phyloP scores from a whole-genome alignment of 2,113 vertebrate genomes.

The Atractosteus spatula region DNA sequence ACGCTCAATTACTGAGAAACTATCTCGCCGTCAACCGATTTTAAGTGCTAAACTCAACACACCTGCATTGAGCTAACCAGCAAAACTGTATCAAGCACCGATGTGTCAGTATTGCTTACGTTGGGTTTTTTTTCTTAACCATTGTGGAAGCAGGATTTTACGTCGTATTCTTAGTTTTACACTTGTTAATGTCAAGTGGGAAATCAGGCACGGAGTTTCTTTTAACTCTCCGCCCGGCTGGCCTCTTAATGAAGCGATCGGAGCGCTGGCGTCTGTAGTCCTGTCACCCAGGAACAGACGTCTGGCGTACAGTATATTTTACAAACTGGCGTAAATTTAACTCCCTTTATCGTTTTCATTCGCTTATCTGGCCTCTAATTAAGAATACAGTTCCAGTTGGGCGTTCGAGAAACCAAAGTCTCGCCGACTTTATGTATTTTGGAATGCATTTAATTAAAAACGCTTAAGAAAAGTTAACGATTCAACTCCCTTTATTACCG shows the following conservation, averaged over 20 bases:
- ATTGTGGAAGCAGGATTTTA: constrained; percentile 8
- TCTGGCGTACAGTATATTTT: constrained; percentile 26
- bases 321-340: constrained; percentile 36
- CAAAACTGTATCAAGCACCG: neutral
- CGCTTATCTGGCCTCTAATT: constrained; percentile 33
- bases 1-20: no score
- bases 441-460: neutral
- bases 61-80: neutral
- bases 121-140: neutral
- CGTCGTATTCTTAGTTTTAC: constrained; percentile 20
- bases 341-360: constrained; percentile 37
- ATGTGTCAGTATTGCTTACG: neutral
- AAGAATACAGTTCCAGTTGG: neutral
- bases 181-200: constrained; percentile 26
- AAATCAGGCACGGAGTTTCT: constrained; percentile 18
- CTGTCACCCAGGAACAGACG: constrained; percentile 39
- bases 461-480: neutral
- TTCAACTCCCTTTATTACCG: no score
- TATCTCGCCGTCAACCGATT: no score
- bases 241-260: constrained; percentile 19
- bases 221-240: constrained; percentile 20
- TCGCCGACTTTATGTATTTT: neutral
- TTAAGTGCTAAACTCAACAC: no score
- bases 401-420: neutral
- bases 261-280: constrained; percentile 52